Evolutionary conservation across 2,888 invertebrate species (phyloP), one percentile per base, ranked within the genome.

Genomic region (Drosophila kokeensis): DNA sequence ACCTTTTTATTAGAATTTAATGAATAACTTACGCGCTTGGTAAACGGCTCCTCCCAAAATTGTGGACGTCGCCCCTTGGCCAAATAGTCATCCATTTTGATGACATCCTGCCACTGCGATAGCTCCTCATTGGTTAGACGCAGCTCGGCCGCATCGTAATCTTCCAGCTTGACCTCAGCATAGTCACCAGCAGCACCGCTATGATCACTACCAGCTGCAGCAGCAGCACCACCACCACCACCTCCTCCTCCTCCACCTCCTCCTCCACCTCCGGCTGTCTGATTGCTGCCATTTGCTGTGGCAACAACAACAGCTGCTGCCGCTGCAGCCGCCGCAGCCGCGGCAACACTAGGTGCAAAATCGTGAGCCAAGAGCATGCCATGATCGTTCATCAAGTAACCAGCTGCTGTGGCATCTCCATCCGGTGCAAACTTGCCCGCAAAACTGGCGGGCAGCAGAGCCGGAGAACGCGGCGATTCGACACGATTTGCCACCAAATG

Each of bases 31-130:
- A 93, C 96, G 90, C 97, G 94, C 92, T 97, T 96, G 36, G 97
- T 97, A 89, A 97, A 97, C 53, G 97, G 96, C 92, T 98, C 98
- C 91, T 98, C 98, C 98, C 98, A 98, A 93, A 98, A 98, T 93
- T 98, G 97, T 70, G 97, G 98, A 60, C 98, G 94, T 38, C 98
- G 94, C 3, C 98, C 97, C 85, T 97, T 97, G 86, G 96, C 96
- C 73, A 97, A 93, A 91, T 97, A 98, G 90, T 97, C 97, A 92
- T 96, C 97, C 94, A 97, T 95, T 93, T 97, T 97, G 69, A 97
- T 95, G 48, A 97, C 97, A 93, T 97, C 93, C 81, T 92, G 92
- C 93, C 93, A 93, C 71, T 93, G 90, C 15, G 93, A 91, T 49
- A 93, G 82, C 76, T 91, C 92, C 66, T 93, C 92, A 18, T 81